A percentile compares a stretch with the other conserved stretches of the same genome.
Conservation (phyloP, 2,888 invertebrate species). For the Yponomeuta cagnagella region DNA sequence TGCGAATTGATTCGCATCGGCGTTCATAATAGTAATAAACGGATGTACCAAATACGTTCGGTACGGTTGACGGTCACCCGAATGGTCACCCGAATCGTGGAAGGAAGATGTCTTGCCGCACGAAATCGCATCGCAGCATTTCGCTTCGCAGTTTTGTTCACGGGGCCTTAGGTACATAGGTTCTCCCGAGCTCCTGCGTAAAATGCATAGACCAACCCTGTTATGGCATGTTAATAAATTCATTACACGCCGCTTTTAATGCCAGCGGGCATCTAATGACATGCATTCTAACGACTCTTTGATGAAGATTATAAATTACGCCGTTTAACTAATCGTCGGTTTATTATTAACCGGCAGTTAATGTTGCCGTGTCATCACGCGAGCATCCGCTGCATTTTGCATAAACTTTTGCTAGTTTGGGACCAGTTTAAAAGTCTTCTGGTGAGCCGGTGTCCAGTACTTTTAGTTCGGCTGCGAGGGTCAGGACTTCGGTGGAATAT, state of each 20-base stretch:
- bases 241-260: not conserved
- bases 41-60: no score
- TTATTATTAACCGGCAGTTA: constrained; percentile 11
- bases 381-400: constrained; percentile 1
- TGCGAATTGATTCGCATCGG: no score
- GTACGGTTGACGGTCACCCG: no score
- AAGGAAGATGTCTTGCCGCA: no score
- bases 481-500: not conserved
- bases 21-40: no score
- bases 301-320: constrained; percentile 8
- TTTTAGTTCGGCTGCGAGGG: not conserved
- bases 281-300: constrained; percentile 9
- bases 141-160: no score
- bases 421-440: not conserved
- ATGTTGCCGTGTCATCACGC: constrained; percentile 5
- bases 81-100: no score
- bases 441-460: not conserved
- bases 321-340: constrained; percentile 7
- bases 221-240: not conserved
- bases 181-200: no score
- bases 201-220: not conserved
- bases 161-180: no score
- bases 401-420: constrained; percentile 1
- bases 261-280: not conserved
- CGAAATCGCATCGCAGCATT: no score